Base-by-base conservation (phyloP, 2,888 invertebrate genomes). In the Drosophila tripunctata region DNA sequence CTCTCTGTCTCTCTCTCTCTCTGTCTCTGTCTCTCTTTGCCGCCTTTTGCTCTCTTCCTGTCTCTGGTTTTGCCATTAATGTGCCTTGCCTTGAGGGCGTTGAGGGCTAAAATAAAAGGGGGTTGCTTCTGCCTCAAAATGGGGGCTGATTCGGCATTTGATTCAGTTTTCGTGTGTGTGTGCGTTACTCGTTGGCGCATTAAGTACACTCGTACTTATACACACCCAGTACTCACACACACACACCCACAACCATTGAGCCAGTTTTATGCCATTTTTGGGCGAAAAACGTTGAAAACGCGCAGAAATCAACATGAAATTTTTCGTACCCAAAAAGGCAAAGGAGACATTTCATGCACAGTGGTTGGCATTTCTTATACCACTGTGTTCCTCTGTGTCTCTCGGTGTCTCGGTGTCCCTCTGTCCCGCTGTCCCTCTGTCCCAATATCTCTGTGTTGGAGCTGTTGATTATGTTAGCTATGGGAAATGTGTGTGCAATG, bases 121-220 rank as follows among this genome's bases (percentile, higher is more conserved):
- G 19, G 58, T 38, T 30, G 38, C 30, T 27, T 30, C 38, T 4
- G 19, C 8, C 14, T 14, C 35, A 19, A 50, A 55, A 68, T 72
- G 48, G 74, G 62, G 69, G 67, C 76, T 75, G 82, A 73, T 71
- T 75, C 61, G 64, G 79, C 58, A 67, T 72, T 69, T 62, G 82
- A 80, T 70, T 73, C 75, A 54, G 69, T 64, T 74, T 50, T 54
- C 58, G 45, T 33, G 55, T 40, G 58, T 55, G 45, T 33, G 55
- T 40, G 58, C 69, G 80, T 66, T 58, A 56, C 72, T 77, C 70
- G 79, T 79, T 73, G 77, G 70, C 78, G 85, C 79, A 82, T 79
- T 82, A 78, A 78, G 76, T 77, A 85, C 78, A 69, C 67, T 67
- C 65, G 67, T 63, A 44, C 61, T 45, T 38, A 24, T 24, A 43